Conservation (phyloP, 2,888 invertebrate genomes). For the Aphidius colemani region DNA sequence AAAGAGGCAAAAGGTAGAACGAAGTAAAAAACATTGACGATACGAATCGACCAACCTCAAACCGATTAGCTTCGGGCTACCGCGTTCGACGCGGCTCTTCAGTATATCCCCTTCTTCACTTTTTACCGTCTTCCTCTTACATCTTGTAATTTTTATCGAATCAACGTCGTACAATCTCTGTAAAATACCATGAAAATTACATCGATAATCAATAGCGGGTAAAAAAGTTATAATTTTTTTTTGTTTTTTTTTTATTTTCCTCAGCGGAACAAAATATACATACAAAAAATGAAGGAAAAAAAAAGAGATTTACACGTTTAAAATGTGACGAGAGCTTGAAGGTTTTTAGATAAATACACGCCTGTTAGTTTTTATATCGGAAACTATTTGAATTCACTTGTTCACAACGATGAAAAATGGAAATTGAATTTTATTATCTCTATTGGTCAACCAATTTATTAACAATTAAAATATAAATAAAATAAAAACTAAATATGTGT, state of each 20-base stretch:
- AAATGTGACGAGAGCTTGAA: slow-evolving; percentile 28
- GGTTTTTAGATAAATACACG: slow-evolving; percentile 48
- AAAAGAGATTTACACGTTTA: slow-evolving; percentile 3
- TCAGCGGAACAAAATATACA: neutral
- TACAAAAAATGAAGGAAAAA: neutral
- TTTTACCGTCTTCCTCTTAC: slow-evolving; percentile 35
- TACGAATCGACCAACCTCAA: slow-evolving; percentile 48
- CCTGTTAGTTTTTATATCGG: neutral
- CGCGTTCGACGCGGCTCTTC: slow-evolving; percentile 32
- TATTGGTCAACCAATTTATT: no score
- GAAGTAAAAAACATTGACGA: slow-evolving; percentile 47
- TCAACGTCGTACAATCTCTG: slow-evolving; percentile 49
- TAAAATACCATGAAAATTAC: slow-evolving; percentile 40
- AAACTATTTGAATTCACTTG: neutral
- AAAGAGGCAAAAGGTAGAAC: slow-evolving; percentile 3
- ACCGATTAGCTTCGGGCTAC: slow-evolving; percentile 51
- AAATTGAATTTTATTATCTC: no score
- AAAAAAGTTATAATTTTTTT: slow-evolving; percentile 4
- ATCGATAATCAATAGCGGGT: neutral
- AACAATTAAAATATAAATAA: no score
- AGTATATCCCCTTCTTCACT: slow-evolving; percentile 26
- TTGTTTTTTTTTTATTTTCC: neutral
- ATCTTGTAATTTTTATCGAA: slow-evolving; percentile 50
- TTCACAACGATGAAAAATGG: no score
- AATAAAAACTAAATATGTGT: no score